Conservation (phyloP, 92 coral and sea anemone genomes). For the Desmophyllum pertusum region DNA sequence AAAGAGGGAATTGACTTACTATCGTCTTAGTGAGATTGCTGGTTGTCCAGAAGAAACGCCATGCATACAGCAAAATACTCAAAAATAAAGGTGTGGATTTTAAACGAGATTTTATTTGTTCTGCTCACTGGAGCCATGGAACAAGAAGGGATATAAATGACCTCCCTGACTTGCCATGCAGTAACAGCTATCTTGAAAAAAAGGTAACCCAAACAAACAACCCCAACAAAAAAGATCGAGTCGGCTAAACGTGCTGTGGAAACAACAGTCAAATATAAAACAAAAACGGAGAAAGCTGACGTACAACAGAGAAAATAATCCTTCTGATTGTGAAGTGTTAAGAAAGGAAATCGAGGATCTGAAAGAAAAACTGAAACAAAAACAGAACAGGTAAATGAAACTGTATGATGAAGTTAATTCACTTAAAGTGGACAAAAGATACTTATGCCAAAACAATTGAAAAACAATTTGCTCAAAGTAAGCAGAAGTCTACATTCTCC, state of each 20-base stretch:
- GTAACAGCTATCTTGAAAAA: slow-evolving; percentile 25
- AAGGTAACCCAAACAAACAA: slow-evolving; percentile 50
- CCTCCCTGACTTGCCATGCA: slow-evolving; percentile 57
- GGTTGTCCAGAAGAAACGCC: slow-evolving; percentile 51
- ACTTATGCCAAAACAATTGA: too few relatives aligned
- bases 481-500: slow-evolving; percentile 41
- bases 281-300: slow-evolving; percentile 47
- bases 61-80: slow-evolving; percentile 50
- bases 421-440: too few relatives aligned
- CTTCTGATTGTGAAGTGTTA: slow-evolving; percentile 42
- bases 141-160: slow-evolving; percentile 40
- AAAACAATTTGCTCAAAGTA: slow-evolving; percentile 32
- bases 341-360: slow-evolving; percentile 44
- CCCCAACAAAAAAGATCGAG: slow-evolving; percentile 39
- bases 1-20: slow-evolving; percentile 39
- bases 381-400: too few relatives aligned
- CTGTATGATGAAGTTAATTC: too few relatives aligned
- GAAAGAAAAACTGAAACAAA: too few relatives aligned
- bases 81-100: slow-evolving; percentile 42
- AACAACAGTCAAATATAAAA: slow-evolving; percentile 16
- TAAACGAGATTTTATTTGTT: slow-evolving; percentile 52
- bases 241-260: slow-evolving; percentile 51
- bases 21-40: slow-evolving; percentile 43
- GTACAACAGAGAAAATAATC: slow-evolving; percentile 22
- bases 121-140: slow-evolving; percentile 64